Conservation (phyloP, 2,797 vertebrate species). For the Gambusia yucatana region DNA sequence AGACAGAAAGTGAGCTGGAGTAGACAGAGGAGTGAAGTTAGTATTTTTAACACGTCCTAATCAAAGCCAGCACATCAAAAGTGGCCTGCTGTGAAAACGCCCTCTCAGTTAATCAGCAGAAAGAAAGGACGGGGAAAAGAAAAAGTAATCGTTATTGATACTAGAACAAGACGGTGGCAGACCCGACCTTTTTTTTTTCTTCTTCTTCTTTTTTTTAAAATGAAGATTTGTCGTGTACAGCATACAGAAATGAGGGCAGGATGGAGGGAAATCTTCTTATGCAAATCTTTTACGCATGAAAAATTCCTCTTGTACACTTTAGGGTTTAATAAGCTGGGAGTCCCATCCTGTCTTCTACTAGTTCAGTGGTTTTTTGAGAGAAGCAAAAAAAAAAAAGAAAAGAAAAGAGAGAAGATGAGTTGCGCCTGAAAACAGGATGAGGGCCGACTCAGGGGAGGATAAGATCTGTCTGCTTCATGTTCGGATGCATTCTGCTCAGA, state of each 20-base stretch:
- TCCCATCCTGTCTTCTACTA: conserved; percentile 27
- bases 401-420: conserved; percentile 18
- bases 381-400: background rate
- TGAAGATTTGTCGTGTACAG: conserved; percentile 55
- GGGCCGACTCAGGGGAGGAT: conserved; percentile 29
- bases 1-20: conserved; percentile 46
- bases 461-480: conserved; percentile 35
- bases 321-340: conserved; percentile 53
- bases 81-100: conserved; percentile 45
- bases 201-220: conserved; percentile 6
- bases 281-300: conserved; percentile 60
- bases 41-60: conserved; percentile 74
- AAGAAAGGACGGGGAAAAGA: conserved; percentile 17
- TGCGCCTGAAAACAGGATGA: conserved; percentile 29
- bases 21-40: conserved; percentile 45
- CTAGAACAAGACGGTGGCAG: conserved; percentile 38
- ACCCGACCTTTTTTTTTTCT: conserved; percentile 1
- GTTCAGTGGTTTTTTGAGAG: conserved; percentile 34
- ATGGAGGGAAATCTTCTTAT: conserved; percentile 46
- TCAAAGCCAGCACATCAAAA: conserved; percentile 65
- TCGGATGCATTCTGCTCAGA: conserved; percentile 28
- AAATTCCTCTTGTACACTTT: conserved; percentile 42
- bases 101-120: conserved; percentile 55
- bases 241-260: conserved; percentile 57
- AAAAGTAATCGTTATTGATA: conserved; percentile 25